A percentile compares a stretch with the other conserved stretches of the same genome.
phyloP scores from a whole-genome alignment of 2,888 invertebrate genomes.

The Callyntrura guangdongensis region DNA sequence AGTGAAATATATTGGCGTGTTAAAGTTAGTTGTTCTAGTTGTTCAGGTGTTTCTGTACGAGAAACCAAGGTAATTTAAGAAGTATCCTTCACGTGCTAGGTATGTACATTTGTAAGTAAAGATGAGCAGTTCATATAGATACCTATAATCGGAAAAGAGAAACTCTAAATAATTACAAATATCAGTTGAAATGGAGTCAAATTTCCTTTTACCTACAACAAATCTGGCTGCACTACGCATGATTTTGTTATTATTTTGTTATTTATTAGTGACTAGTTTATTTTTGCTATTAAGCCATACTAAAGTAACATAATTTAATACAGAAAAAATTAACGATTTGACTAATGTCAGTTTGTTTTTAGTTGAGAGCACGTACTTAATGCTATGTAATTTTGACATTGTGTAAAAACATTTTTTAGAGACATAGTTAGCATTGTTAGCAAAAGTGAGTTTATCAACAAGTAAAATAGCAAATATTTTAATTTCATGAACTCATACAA shows the following conservation, averaged over 20 bases:
- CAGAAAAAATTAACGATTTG: too few relatives aligned
- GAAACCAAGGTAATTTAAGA: constrained; percentile 27
- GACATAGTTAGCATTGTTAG: too few relatives aligned
- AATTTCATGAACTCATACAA: too few relatives aligned
- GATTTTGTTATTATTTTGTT: neutral
- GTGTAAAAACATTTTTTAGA: too few relatives aligned
- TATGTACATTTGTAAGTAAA: constrained; percentile 50
- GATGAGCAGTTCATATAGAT: neutral
- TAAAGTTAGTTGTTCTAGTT: too few relatives aligned
- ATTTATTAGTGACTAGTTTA: neutral
- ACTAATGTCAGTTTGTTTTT: too few relatives aligned
- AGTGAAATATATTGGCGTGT: too few relatives aligned
- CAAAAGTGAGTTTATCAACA: too few relatives aligned
- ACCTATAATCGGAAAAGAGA: neutral
- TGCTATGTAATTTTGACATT: too few relatives aligned
- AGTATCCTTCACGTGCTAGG: neutral
- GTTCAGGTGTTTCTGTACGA: neutral
- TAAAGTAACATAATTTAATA: neutral
- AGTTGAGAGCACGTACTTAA: too few relatives aligned
- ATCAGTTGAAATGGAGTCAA: neutral
- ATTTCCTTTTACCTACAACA: constrained; percentile 26
- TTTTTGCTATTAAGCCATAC: neutral
- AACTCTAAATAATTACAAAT: neutral
- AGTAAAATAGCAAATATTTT: too few relatives aligned
- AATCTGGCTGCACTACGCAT: neutral